Evolutionary conservation across 1,140 invertebrate species (phyloP), one percentile per base, ranked within the genome.

Genomic region (Pteromalus puparum): DNA sequence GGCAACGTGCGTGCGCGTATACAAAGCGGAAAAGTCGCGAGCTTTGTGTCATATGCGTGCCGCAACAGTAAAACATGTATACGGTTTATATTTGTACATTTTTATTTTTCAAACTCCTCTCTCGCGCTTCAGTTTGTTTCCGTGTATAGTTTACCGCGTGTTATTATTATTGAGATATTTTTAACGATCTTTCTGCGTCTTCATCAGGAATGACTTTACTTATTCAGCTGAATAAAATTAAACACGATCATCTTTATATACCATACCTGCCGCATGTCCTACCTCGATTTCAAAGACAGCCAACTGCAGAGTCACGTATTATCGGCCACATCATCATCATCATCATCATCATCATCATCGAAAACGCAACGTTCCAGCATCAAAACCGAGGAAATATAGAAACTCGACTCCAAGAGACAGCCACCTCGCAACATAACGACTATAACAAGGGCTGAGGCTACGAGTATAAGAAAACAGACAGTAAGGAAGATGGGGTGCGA

Each of bases 11-110:
- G 34, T 15, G 79, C 30, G 38, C 26, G 26, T 30, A 21, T n/a
- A 48, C 79, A 67, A 68, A 70, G 38, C 78, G 65, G 78, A 61
- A 80, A 80, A 80, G 34, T 70, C 53, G 65, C 53, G 10, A 78
- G 48, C 15, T 78, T 78, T 38, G 9, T n/a, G n/a, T n/a, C n/a
- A n/a, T 9, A 67, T n/a, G 53, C 61, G 30, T 78, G 13, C 21
- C 18, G 3, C 53, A 3, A 61, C 18, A 61, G 53, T 61, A 21
- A 61, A 61, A n/a, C 15, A n/a, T 6, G 30, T 34, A 34, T n/a
- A 7, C 53, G 53, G 2, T 48, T 48, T 48, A 42, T 42, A 42
- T 10, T 42, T 42, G 30, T 34, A 34, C 30, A 0, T 42, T 42
- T 28, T 76, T 53, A 76, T 76, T 76, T 76, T 76, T 53, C 34